Base-by-base conservation (phyloP, 92 coral and sea anemone genomes). In the Phenganax marumi region DNA sequence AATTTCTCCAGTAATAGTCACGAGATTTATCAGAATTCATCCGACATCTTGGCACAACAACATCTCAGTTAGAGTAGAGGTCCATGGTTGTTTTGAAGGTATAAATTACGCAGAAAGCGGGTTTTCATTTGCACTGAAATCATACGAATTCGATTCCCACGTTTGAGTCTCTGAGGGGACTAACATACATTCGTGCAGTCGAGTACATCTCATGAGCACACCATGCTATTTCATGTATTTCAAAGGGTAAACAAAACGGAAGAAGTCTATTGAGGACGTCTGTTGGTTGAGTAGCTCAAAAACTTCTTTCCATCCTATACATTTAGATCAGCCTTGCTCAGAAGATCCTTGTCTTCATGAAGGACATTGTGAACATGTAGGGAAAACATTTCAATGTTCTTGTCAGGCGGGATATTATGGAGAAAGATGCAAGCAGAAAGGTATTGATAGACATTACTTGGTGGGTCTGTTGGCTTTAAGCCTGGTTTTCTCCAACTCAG, bases 21-120 rank as follows among this genome's bases (percentile, higher is more conserved):
- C 83, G 24, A 65, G 83, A 48, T 78, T 39, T 48, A 63, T 78
- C 73, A 65, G 83, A 22, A 62, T 78, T 10, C 83, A 78, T 39
- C 83, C 83, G 2, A 61, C 46, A 48, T 12, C 83, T 7, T 78
- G 83, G 83, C 14, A 43, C 12, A 52, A 33, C 6, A 26, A 78
- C 53, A 78, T 78, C 24, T 78, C 83, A 1, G 60, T 78, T 71
- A 78, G 83, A 62, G 83, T 19, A 8, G 83, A 63, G 24, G 19
- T 62, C 50, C 58, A 50, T 78, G 83, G 83, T 14, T 78, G 83
- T 63, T 62, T 78, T 24, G 68, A n/a, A 78, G 83, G 83, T 78
- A 76, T 6, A 17, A 68, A 18, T 18, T 13, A 5, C 0, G 13
- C 48, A 8, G 43, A 19, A 3, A 63, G 70, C 43, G n/a, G n/a